These are phyloP conservation scores for Ischnus inquisitorius DNA, from an alignment of 2,888 invertebrate species.

Conservation along the genomic window DNA sequence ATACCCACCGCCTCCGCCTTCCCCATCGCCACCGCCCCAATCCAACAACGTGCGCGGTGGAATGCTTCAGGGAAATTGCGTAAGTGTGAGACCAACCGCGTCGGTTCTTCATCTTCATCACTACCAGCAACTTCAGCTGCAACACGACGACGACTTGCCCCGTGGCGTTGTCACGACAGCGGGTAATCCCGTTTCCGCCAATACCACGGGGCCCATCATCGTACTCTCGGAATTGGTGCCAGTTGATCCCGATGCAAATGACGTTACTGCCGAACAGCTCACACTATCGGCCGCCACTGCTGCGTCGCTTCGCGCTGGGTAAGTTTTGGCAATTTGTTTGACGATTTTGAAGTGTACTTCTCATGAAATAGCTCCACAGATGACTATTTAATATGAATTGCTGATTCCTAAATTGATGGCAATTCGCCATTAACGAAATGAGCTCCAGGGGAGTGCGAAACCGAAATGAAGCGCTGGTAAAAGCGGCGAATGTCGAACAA, in stretches of 20 bases:
- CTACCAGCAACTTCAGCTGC: constrained; percentile 86
- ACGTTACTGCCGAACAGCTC: constrained; percentile 78
- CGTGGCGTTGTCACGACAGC: constrained; percentile 78
- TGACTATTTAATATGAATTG: no score
- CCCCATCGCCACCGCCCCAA: constrained; percentile 85
- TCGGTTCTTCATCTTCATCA: constrained; percentile 87
- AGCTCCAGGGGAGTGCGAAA: not conserved
- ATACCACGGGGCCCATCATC: constrained; percentile 88
- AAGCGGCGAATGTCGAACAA: no score
- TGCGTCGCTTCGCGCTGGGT: constrained; percentile 81
- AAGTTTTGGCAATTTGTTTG: constrained; percentile 71
- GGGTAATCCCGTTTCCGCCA: constrained; percentile 81
- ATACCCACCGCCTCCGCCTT: constrained; percentile 83
- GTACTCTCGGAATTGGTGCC: constrained; percentile 91
- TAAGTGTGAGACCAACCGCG: constrained; percentile 85
- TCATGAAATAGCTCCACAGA: no score
- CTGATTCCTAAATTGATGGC: no score
- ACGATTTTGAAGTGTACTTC: no score
- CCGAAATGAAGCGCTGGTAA: not conserved
- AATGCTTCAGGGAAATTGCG: constrained; percentile 85
- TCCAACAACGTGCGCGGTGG: constrained; percentile 86
- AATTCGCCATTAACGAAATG: no score
- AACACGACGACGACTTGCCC: constrained; percentile 86
- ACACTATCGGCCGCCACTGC: constrained; percentile 79
- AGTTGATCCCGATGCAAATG: constrained; percentile 87